Base-by-base conservation (phyloP, 92 coral and sea anemone genomes). In the Palythoa grandiflora region DNA sequence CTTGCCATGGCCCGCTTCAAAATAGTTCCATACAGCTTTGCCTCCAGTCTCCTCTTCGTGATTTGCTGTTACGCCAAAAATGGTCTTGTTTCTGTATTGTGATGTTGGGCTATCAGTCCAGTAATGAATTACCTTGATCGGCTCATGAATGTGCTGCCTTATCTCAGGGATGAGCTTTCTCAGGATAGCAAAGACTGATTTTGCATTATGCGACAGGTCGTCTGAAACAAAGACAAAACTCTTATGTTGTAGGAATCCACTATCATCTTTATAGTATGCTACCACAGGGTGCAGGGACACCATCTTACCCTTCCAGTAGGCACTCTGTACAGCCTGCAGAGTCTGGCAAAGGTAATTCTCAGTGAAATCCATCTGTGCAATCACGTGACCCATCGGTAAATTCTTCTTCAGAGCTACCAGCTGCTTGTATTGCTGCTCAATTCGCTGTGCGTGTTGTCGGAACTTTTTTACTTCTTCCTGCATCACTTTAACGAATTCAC, bases 41-140 rank as follows among this genome's bases (percentile, higher is more conserved):
- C 81, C 71, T 1, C 59, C 91, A 60, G 86, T 86, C 10, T 84
- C 84, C 14, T 50, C 19, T 13, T 65, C 36, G 77, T 88, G 91
- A 44, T 21, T 84, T 9, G 83, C 65, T 9, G 38, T 52, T 5
- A 91, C 11, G 74, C 71, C 57, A 38, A 87, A 83, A 7, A 61
- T 92, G 63, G 92, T 92, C 68, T 88, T 89, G 73, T 92, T 92
- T 36, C 92, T 13, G 89, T 92, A 89, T 11, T 89, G 90, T 9
- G 92, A 92, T 3, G 84, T 89, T 0, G 89, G 89, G 70, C 92
- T 89, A 54, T 73, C 75, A 13, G 78, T 89, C 84, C 54, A 81
- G 89, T 89, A 92, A 55, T 92, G 88, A 13, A 55, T 15, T 2
- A 60, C 89, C 14, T 37, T 61, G 76, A 13, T 65, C 51, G 2